These are phyloP conservation scores for Hephaestus fuliginosus DNA, from an alignment of 2,797 vertebrate genomes.

Conservation along the genomic window DNA sequence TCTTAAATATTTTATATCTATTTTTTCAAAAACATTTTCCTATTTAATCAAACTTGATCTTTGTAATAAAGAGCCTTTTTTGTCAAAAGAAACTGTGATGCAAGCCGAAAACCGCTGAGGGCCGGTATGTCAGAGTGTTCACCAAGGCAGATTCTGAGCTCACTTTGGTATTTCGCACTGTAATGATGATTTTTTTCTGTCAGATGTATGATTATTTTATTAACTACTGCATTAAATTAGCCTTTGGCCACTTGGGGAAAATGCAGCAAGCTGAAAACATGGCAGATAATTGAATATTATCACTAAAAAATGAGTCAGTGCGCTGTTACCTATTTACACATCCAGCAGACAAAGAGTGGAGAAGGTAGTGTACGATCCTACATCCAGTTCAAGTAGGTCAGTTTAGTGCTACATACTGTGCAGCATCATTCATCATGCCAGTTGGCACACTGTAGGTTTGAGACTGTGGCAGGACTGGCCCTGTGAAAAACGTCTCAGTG, in stretches of 20 bases:
- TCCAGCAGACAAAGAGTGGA: too few species aligned
- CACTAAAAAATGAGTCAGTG: background rate
- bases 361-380: background rate
- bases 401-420: background rate
- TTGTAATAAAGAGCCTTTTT: background rate
- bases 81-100: background rate
- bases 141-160: background rate
- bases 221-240: background rate
- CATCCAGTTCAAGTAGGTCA: background rate
- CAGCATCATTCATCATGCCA: conserved; percentile 32
- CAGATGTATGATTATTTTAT: background rate
- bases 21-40: background rate
- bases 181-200: background rate
- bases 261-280: background rate
- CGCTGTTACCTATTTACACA: background rate
- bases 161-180: background rate
- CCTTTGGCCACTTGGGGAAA: background rate
- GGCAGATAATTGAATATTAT: background rate
- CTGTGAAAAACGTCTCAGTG: conserved; percentile 14
- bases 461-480: conserved; percentile 29
- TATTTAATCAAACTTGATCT: background rate
- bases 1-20: too few species aligned
- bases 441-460: conserved; percentile 19
- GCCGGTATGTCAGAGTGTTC: background rate
- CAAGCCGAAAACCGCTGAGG: background rate